Base-by-base conservation (phyloP, 2,797 vertebrate genomes). In the Hemibagrus guttatus region DNA sequence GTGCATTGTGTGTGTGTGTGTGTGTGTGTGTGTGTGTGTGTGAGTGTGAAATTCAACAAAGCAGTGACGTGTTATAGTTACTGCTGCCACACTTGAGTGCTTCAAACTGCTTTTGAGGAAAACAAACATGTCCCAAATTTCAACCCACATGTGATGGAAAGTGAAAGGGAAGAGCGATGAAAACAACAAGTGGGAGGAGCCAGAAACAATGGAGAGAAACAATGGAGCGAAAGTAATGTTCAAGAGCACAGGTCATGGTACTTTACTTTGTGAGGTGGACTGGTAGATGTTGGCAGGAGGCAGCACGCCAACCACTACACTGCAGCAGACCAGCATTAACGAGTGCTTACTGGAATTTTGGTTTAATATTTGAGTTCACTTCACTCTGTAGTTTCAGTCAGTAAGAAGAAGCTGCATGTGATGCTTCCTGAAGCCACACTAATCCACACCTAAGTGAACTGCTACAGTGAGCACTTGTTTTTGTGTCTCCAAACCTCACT, bases 301-400 rank as follows among this genome's bases (percentile, higher is more conserved):
- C 4, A 28, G 14, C 1, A 21, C n/a, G 28, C 3, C 9, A 19
- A 54, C n/a, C 52, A 19, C 17, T 31, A 28, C 8, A 11, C 74
- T 54, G 9, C 1, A 56, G 7, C 26, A 52, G 11, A n/a, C 21
- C 11, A 26, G 3, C 2, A 13, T 0, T 3, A 8, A 0, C 0
- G 0, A 2, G 0, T 14, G 66, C 2, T 35, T 17, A 19, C 8
- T 68, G 12, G 16, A 17, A 5, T 64, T 64, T 64, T 64, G n/a
- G n/a, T 12, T 14, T 28, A n/a, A 61, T 26, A 61, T 61, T 61
- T 31, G 4, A 21, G 63, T 6, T 66, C n/a, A 28, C 14, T 14
- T 16, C n/a, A 28, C 2, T 13, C n/a, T 66, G n/a, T 39, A 21
- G 35, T 39, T 39, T 19, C 2, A 68, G 28, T 35, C 64, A 69